phyloP scores from a whole-genome alignment of 2,888 invertebrate species.

The Cephus nigrinus region DNA sequence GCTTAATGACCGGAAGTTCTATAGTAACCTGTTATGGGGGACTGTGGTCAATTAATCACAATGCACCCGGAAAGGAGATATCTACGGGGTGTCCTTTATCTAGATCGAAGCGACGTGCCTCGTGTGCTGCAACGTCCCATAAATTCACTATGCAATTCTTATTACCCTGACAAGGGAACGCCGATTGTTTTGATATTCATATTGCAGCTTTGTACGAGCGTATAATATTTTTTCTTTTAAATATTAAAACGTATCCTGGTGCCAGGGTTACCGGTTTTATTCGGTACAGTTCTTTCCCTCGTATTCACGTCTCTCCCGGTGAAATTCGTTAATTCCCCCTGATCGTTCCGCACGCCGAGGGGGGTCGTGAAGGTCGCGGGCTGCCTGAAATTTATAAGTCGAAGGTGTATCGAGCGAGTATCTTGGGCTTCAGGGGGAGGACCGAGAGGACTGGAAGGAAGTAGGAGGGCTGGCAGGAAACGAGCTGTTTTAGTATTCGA shows the following conservation, averaged over 20 bases:
- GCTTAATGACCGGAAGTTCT: conserved; percentile 4
- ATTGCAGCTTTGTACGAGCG: neutral
- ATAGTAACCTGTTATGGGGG: neutral
- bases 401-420: neutral
- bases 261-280: neutral
- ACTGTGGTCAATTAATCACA: neutral
- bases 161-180: neutral
- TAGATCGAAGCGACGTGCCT: neutral
- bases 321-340: neutral
- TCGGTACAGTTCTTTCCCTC: neutral
- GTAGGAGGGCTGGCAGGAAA: conserved; percentile 19
- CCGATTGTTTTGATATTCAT: neutral
- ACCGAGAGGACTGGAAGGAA: conserved; percentile 14
- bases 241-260: neutral
- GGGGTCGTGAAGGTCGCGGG: neutral
- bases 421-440: neutral
- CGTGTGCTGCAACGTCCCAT: neutral
- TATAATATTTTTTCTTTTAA: neutral
- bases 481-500: conserved; percentile 45
- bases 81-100: conserved; percentile 16
- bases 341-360: neutral
- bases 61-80: conserved; percentile 5
- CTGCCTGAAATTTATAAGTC: neutral
- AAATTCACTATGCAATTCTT: neutral
- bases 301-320: neutral